Evolutionary conservation across 2,797 vertebrate genomes (phyloP).

Genomic region (Darevskia nairensis): DNA sequence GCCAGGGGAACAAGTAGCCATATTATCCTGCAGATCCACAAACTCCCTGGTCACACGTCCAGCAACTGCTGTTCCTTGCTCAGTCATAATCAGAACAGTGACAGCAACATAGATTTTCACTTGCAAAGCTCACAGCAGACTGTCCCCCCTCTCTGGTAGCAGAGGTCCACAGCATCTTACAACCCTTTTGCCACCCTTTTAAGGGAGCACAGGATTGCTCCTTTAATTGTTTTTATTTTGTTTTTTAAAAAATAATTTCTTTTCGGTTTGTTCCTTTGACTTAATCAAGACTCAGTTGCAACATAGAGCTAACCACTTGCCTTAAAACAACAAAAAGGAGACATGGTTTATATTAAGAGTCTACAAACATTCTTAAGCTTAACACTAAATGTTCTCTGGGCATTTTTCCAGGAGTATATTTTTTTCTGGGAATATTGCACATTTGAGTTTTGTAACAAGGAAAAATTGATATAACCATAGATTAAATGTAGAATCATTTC

Average conservation of each 20-base stretch:
- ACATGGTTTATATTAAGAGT: slow-evolving; percentile 51
- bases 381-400: slow-evolving; percentile 58
- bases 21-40: too few species aligned
- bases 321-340: slow-evolving; percentile 68
- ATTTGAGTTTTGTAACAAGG: slow-evolving; percentile 45
- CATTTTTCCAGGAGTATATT: slow-evolving; percentile 45
- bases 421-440: slow-evolving; percentile 55
- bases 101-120: too few species aligned
- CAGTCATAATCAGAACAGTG: background rate
- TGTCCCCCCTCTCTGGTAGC: background rate
- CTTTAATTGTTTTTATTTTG: slow-evolving; percentile 78
- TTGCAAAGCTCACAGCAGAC: background rate
- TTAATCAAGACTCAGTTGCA: slow-evolving; percentile 44
- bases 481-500: slow-evolving; percentile 2
- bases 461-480: slow-evolving; percentile 26
- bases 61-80: background rate
- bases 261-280: slow-evolving; percentile 62
- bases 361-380: slow-evolving; percentile 31
- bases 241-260: slow-evolving; percentile 56
- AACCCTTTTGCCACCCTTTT: background rate
- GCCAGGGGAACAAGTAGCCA: too few species aligned
- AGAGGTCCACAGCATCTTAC: background rate
- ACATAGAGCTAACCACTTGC: slow-evolving; percentile 69
- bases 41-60: background rate
- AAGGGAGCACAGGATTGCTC: background rate